A percentile compares a stretch with the other conserved stretches of the same genome.
These are phyloP conservation scores for Palythoa grandiflora DNA, from an alignment of 92 coral and sea anemone species.

Conservation along the genomic window DNA sequence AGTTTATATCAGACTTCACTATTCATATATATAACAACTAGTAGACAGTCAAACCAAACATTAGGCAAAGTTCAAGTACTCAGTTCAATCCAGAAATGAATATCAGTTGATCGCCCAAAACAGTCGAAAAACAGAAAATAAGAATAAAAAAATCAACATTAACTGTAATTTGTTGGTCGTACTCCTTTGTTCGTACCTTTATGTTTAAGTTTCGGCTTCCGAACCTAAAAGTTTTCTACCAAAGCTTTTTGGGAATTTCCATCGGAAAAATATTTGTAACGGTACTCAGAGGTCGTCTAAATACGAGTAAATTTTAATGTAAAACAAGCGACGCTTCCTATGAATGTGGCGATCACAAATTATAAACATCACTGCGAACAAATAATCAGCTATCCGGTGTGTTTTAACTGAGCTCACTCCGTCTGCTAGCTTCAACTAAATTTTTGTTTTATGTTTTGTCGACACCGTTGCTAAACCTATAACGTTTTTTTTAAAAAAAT, in stretches of 20 bases:
- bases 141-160: not conserved
- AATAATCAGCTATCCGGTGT: conserved; percentile 32
- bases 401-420: not conserved
- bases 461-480: not conserved
- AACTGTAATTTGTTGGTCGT: not conserved
- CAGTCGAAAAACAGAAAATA: not conserved
- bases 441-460: not conserved
- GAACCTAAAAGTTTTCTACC: not conserved
- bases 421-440: not conserved
- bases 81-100: not conserved
- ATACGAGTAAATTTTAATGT: not conserved
- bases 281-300: not conserved
- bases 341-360: not conserved
- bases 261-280: not conserved
- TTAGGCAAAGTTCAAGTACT: not conserved
- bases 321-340: not conserved
- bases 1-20: conserved; percentile 2
- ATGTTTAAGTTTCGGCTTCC: not conserved
- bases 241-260: not conserved
- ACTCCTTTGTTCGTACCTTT: conserved; percentile 10
- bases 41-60: not conserved
- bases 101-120: not conserved
- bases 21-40: not conserved
- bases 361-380: conserved; percentile 26
- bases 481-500: not conserved